phyloP scores from a whole-genome alignment of 1,140 invertebrate species.

The Ditylenchus dipsaci region DNA sequence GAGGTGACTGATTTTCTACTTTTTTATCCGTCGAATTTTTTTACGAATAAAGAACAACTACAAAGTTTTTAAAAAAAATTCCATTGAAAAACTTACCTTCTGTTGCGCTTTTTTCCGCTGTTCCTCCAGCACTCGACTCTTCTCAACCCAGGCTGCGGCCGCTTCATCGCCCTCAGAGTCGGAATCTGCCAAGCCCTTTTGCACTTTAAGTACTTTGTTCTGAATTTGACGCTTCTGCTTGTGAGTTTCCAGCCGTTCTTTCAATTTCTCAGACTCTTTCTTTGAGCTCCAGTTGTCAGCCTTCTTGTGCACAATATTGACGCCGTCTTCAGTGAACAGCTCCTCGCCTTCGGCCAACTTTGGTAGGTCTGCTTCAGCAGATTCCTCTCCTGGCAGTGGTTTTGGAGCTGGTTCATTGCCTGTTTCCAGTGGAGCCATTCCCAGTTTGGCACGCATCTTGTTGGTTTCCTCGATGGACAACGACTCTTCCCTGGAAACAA shows the following conservation, averaged over 20 bases:
- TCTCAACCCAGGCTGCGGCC: slow-evolving; percentile 76
- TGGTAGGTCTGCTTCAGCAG: slow-evolving; percentile 33
- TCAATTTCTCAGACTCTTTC: slow-evolving; percentile 73
- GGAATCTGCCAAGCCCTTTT: slow-evolving; percentile 69
- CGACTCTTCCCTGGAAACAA: slow-evolving; percentile 36
- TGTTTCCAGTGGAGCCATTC: slow-evolving; percentile 82
- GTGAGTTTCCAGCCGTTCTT: slow-evolving; percentile 69
- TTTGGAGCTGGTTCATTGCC: slow-evolving; percentile 58
- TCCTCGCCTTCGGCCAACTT: slow-evolving; percentile 68
- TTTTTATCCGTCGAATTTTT: too few species aligned
- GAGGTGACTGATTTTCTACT: too few species aligned
- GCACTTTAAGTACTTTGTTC: slow-evolving; percentile 67
- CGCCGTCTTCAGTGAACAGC: slow-evolving; percentile 59
- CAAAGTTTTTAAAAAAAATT: slow-evolving; percentile 25
- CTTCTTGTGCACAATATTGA: slow-evolving; percentile 84
- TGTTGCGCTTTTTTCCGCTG: slow-evolving; percentile 81
- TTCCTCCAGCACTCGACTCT: slow-evolving; percentile 71
- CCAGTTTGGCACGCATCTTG: slow-evolving; percentile 70
- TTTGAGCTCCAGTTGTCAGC: slow-evolving; percentile 75
- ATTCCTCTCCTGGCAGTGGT: slow-evolving; percentile 8
- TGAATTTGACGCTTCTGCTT: slow-evolving; percentile 78
- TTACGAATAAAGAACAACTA: neutral
- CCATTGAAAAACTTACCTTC: slow-evolving; percentile 65
- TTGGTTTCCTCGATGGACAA: slow-evolving; percentile 49
- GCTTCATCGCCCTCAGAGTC: slow-evolving; percentile 65